phyloP scores from a whole-genome alignment of 2,797 vertebrate species.

The Caiman crocodilus region DNA sequence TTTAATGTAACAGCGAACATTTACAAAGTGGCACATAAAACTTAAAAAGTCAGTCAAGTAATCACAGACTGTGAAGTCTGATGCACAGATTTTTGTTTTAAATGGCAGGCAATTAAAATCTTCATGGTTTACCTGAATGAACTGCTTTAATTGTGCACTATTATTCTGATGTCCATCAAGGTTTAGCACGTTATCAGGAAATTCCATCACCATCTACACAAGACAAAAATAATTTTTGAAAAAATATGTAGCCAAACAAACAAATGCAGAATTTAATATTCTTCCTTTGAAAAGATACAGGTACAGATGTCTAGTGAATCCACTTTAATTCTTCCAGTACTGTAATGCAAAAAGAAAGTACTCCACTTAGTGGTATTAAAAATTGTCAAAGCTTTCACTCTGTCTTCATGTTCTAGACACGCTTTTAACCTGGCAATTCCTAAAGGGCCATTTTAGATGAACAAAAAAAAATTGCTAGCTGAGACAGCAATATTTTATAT shows the following conservation, averaged over 20 bases:
- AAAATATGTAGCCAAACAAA: not conserved
- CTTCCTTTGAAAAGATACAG: not conserved
- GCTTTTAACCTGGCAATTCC: not conserved
- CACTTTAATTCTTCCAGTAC: not conserved
- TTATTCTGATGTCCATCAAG: constrained; percentile 90
- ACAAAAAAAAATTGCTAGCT: not conserved
- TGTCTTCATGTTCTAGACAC: not conserved
- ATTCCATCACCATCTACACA: constrained; percentile 98
- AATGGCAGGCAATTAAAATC: not conserved
- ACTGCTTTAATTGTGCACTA: constrained; percentile 90
- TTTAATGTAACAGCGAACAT: not conserved
- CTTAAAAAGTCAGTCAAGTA: not conserved
- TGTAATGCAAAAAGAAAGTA: not conserved
- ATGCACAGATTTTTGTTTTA: accelerated
- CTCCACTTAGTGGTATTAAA: not conserved
- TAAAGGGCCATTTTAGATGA: not conserved
- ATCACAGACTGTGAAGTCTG: not conserved
- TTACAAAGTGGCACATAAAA: not conserved
- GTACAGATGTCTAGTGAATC: not conserved
- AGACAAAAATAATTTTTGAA: not conserved
- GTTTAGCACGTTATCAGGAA: constrained; percentile 91
- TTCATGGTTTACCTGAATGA: constrained; percentile 88
- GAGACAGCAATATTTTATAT: not conserved
- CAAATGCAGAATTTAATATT: not conserved
- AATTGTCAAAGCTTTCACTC: not conserved